Evolutionary conservation across 2,113 vertebrate species (phyloP).

Genomic region (Psittacula cyanocephala): DNA sequence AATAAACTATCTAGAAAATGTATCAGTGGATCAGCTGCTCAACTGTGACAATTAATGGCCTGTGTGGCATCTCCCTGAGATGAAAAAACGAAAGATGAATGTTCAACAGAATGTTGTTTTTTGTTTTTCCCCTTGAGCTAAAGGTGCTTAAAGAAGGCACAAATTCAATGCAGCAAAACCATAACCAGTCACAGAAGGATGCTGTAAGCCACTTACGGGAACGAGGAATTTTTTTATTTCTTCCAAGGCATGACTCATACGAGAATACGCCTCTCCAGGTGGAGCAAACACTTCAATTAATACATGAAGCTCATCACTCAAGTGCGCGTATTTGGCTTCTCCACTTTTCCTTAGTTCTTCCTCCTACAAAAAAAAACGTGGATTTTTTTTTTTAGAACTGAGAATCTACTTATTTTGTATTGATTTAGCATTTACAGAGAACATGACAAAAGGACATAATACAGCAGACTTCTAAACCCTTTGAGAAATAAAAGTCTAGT

Average conservation of each 20-base stretch:
- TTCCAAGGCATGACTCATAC: conserved; percentile 98
- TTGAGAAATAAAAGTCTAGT: conserved; percentile 52
- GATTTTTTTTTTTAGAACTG: conserved; percentile 49
- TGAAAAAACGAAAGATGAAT: neutral
- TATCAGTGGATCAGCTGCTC: neutral
- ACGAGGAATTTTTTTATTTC: conserved; percentile 99
- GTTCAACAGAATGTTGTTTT: neutral
- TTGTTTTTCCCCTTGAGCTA: neutral
- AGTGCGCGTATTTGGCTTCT: conserved; percentile 94
- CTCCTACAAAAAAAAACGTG: conserved; percentile 80
- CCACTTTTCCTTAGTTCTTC: conserved; percentile 97
- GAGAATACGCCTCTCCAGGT: conserved; percentile 97
- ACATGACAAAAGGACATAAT: conserved; percentile 46
- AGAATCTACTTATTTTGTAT: conserved; percentile 42
- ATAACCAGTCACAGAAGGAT: conserved; percentile 5
- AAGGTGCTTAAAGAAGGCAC: neutral
- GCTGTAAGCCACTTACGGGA: conserved; percentile 86
- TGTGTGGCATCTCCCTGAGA: neutral
- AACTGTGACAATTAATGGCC: neutral
- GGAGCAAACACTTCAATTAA: conserved; percentile 99
- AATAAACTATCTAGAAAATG: neutral
- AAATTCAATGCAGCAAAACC: neutral
- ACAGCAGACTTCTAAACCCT: conserved; percentile 36
- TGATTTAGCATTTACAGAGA: conserved; percentile 52
- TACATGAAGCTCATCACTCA: conserved; percentile 97